Percentiles rank a stretch among this genome's conserved stretches.
phyloP scores from a whole-genome alignment of 2,113 vertebrate species.

The Pelusios castaneus region DNA sequence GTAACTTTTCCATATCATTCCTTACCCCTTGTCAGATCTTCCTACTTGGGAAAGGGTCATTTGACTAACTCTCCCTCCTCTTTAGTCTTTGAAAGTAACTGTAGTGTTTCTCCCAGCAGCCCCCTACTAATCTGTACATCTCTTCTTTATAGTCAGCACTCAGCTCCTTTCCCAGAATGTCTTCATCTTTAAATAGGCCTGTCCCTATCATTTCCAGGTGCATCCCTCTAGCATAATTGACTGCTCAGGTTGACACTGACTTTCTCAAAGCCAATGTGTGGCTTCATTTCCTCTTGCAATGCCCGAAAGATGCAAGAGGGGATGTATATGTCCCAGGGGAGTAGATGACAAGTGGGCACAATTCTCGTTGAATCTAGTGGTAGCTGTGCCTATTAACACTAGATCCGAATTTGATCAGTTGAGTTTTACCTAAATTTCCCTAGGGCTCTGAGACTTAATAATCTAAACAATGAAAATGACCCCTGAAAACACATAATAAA shows the following conservation, averaged over 20 bases:
- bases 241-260: background rate
- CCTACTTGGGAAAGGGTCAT: no score
- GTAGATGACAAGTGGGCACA: background rate
- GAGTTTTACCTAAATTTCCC: background rate
- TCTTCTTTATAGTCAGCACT: no score
- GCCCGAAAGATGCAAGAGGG: background rate
- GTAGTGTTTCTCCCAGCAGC: no score
- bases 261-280: background rate
- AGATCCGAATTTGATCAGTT: background rate
- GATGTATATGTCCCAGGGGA: background rate
- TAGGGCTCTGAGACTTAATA: background rate
- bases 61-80: no score
- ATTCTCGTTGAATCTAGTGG: background rate
- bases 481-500: background rate
- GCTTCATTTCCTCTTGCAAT: background rate
- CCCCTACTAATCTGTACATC: no score
- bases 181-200: background rate
- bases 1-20: no score
- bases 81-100: no score
- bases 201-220: background rate
- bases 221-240: background rate
- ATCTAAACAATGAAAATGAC: background rate
- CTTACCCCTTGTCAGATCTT: no score
- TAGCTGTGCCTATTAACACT: background rate
- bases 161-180: background rate